Conservation (phyloP, 2,113 vertebrate species). For the western clawed frog (Xenopus tropicalis) region DNA sequence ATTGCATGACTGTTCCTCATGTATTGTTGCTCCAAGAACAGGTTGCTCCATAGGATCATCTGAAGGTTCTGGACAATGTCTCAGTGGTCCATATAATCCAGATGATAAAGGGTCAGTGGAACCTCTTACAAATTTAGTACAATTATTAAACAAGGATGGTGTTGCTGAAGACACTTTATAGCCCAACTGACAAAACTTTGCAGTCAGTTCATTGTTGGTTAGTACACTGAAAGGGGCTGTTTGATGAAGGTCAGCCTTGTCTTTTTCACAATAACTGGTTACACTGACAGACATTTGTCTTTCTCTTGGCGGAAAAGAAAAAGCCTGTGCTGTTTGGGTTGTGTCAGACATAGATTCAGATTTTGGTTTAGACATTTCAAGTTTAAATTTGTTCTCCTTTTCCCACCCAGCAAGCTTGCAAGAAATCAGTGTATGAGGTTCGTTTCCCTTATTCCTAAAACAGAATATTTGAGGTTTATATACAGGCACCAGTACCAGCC, state of each 20-base stretch:
- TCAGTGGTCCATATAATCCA: neutral
- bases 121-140: neutral
- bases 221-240: conserved; percentile 50
- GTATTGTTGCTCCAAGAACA: too few species aligned
- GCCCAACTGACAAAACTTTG: neutral
- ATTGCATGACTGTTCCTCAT: neutral
- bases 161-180: conserved; percentile 2
- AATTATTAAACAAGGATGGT: neutral
- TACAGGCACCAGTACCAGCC: neutral
- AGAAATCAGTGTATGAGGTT: conserved; percentile 68
- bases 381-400: conserved; percentile 75
- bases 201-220: neutral
- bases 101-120: neutral
- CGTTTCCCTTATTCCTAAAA: conserved; percentile 79
- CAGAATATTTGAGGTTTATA: too few species aligned
- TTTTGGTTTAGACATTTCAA: conserved; percentile 46
- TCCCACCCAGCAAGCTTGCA: conserved; percentile 88
- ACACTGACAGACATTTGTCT: neutral
- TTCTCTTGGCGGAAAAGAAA: neutral
- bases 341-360: neutral
- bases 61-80: neutral
- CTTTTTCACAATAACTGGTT: neutral
- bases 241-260: neutral
- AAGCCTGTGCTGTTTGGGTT: neutral
- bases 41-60: neutral